phyloP scores from a whole-genome alignment of 2,888 invertebrate genomes.

The Leucophenga montana region DNA sequence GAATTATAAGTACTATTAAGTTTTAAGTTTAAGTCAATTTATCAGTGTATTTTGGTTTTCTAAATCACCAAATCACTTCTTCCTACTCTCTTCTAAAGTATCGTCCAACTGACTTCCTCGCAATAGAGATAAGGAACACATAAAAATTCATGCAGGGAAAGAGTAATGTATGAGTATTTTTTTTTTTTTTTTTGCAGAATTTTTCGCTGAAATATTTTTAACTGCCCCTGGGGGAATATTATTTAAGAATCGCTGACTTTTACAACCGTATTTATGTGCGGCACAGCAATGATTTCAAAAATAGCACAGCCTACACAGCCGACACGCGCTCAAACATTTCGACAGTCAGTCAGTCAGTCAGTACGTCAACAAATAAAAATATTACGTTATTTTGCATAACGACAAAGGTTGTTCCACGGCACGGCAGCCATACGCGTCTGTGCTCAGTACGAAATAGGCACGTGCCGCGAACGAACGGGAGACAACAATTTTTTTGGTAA shows the following conservation, averaged over 20 bases:
- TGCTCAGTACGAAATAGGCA: constrained; percentile 58
- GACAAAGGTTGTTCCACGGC: constrained; percentile 4
- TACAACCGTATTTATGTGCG: constrained; percentile 45
- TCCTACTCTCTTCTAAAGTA: too few species aligned
- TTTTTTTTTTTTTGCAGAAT: too few species aligned
- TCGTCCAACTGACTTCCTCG: too few species aligned
- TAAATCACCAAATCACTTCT: too few species aligned
- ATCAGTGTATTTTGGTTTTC: too few species aligned
- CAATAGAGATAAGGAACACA: too few species aligned
- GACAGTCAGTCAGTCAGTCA: constrained; percentile 20
- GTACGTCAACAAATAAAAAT: constrained; percentile 6
- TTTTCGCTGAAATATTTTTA: too few species aligned
- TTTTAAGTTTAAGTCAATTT: too few species aligned
- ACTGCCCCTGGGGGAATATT: too few species aligned
- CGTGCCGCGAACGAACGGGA: constrained; percentile 54
- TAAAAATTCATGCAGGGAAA: too few species aligned
- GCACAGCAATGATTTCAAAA: constrained; percentile 42
- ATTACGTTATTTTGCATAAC: constrained; percentile 16
- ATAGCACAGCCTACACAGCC: constrained; percentile 39
- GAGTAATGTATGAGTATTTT: too few species aligned
- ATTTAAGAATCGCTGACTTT: background rate
- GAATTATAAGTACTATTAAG: too few species aligned
- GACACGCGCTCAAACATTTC: constrained; percentile 27
- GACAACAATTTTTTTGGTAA: constrained; percentile 69
- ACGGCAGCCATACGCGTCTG: background rate